A percentile compares a stretch with the other conserved stretches of the same genome.
These are phyloP conservation scores for Periparus ater DNA, from an alignment of 2,797 vertebrate species.

Conservation along the genomic window DNA sequence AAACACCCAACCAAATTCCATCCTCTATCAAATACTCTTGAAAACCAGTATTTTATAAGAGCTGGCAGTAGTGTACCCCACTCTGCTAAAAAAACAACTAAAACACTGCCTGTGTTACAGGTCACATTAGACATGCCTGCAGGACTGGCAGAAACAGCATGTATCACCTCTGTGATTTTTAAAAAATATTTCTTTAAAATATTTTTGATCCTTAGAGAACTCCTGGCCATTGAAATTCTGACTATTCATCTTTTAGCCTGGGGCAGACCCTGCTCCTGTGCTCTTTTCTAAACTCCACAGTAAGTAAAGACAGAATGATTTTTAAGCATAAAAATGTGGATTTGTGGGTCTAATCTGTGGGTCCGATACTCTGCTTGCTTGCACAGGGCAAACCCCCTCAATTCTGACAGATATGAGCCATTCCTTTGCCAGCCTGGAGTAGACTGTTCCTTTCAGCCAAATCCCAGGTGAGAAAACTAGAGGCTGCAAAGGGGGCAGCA, in stretches of 20 bases:
- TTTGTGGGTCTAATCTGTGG: neutral
- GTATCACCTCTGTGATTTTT: fast-evolving
- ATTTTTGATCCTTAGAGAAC: neutral
- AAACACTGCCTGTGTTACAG: neutral
- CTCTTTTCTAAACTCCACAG: neutral
- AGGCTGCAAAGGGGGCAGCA: fast-evolving
- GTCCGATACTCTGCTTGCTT: neutral
- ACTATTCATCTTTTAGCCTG: neutral
- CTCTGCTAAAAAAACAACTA: neutral
- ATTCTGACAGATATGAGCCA: neutral
- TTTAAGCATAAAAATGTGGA: neutral
- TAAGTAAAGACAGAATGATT: neutral
- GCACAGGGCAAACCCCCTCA: neutral
- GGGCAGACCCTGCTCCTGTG: neutral
- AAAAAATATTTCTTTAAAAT: neutral
- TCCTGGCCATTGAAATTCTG: neutral
- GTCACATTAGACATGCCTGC: neutral
- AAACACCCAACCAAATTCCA: neutral
- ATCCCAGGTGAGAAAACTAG: neutral
- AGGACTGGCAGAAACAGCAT: neutral
- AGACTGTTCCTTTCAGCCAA: neutral
- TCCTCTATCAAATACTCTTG: neutral
- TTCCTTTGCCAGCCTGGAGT: neutral
- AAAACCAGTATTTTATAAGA: neutral
- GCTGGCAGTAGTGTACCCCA: fast-evolving